A percentile compares a stretch with the other conserved stretches of the same genome.
These are phyloP conservation scores for Lochmaea capreae DNA, from an alignment of 2,888 invertebrate genomes.

Conservation along the genomic window DNA sequence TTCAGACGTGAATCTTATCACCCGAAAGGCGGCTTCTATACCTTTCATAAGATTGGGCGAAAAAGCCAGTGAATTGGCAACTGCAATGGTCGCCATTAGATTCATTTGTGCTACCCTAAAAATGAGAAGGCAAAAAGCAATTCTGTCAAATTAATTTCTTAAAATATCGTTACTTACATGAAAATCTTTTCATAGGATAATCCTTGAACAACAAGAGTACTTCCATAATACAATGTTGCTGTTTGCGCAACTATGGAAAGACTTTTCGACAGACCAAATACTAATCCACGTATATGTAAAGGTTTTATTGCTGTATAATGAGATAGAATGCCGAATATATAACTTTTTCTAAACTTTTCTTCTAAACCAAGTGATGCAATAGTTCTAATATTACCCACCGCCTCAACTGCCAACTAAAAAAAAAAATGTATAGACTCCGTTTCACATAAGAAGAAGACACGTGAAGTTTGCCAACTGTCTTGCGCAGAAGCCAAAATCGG, in stretches of 20 bases:
- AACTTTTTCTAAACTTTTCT: slow-evolving; percentile 73
- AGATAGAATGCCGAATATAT: slow-evolving; percentile 71
- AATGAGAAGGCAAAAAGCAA: not conserved
- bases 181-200: slow-evolving; percentile 73
- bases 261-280: slow-evolving; percentile 78
- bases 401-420: slow-evolving; percentile 79
- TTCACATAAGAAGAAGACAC: too few species aligned
- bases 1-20: slow-evolving; percentile 73
- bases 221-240: slow-evolving; percentile 80
- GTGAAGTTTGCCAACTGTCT: too few species aligned
- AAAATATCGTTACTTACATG: slow-evolving; percentile 69
- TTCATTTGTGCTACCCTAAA: slow-evolving; percentile 78
- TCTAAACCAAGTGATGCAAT: slow-evolving; percentile 81
- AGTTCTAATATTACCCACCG: slow-evolving; percentile 81
- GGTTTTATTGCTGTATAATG: slow-evolving; percentile 72
- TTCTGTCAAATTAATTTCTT: too few species aligned
- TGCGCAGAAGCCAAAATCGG: too few species aligned
- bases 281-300: slow-evolving; percentile 75
- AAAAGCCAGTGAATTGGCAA: slow-evolving; percentile 76
- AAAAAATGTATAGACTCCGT: not conserved
- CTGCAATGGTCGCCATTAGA: slow-evolving; percentile 77
- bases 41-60: slow-evolving; percentile 87
- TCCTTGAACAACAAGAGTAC: slow-evolving; percentile 73
- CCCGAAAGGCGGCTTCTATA: slow-evolving; percentile 76
- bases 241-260: slow-evolving; percentile 80